Percentiles rank a stretch among this genome's conserved stretches.
These are phyloP conservation scores for Amazona guildingii DNA, from an alignment of 2,113 vertebrate species.

Conservation along the genomic window DNA sequence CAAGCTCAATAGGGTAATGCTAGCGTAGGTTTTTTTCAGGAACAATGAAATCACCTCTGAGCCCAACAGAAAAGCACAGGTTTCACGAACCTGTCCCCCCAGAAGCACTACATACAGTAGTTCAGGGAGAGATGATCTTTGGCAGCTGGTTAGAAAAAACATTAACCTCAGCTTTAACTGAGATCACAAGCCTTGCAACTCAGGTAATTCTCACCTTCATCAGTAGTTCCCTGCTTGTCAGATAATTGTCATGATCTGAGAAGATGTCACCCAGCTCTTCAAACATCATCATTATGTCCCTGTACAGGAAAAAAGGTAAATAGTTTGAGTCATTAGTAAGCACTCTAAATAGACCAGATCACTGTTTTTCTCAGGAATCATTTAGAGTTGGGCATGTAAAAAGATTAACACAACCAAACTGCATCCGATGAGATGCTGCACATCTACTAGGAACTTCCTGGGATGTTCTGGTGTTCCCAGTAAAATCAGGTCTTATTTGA, in stretches of 20 bases:
- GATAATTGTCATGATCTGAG: conserved; percentile 92
- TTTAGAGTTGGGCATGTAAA: background rate
- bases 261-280: conserved; percentile 96
- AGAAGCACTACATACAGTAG: background rate
- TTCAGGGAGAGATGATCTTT: background rate
- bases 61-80: background rate
- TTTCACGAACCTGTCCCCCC: background rate
- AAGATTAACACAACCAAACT: background rate
- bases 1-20: background rate
- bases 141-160: background rate
- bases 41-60: background rate
- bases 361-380: background rate
- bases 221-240: conserved; percentile 91
- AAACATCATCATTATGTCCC: conserved; percentile 88
- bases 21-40: background rate
- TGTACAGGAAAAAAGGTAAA: conserved; percentile 43
- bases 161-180: background rate
- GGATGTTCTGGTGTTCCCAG: background rate
- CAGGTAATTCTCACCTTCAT: conserved; percentile 85
- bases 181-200: background rate
- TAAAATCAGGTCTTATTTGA: background rate
- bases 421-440: background rate
- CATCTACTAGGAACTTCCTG: background rate
- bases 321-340: background rate
- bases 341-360: background rate